A percentile compares a stretch with the other conserved stretches of the same genome.
Evolutionary conservation across 2,888 invertebrate species (phyloP).

Genomic region (Leptothorax acervorum): DNA sequence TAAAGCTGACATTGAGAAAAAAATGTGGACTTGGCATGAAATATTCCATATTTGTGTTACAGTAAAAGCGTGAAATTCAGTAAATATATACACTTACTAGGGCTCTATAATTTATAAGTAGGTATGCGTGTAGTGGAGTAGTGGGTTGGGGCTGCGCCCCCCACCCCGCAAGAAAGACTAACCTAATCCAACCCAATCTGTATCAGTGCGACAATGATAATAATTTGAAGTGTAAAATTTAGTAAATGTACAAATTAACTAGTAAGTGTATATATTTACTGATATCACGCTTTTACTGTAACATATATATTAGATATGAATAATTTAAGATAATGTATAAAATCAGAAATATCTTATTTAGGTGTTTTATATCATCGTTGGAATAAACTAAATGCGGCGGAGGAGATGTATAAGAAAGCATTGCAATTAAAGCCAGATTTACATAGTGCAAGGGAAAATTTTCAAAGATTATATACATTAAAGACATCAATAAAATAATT

Average conservation of each 20-base stretch:
- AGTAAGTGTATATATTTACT: too few species aligned
- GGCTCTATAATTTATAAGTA: too few species aligned
- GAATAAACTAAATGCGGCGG: slow-evolving; percentile 92
- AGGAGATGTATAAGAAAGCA: slow-evolving; percentile 91
- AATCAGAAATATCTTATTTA: slow-evolving; percentile 79
- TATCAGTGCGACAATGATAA: too few species aligned
- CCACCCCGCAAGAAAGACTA: too few species aligned
- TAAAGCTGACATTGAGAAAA: not conserved
- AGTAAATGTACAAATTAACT: too few species aligned
- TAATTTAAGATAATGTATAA: slow-evolving; percentile 2
- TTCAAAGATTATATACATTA: slow-evolving; percentile 86
- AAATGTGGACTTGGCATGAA: not conserved
- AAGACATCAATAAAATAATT: slow-evolving; percentile 70
- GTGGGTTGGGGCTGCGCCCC: too few species aligned
- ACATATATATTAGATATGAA: not conserved
- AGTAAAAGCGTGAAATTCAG: too few species aligned
- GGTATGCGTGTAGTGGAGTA: too few species aligned
- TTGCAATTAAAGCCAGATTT: slow-evolving; percentile 90
- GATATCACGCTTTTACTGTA: too few species aligned
- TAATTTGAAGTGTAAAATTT: too few species aligned
- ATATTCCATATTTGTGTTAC: not conserved
- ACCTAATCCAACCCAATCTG: too few species aligned
- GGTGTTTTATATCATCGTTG: slow-evolving; percentile 97
- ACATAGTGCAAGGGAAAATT: slow-evolving; percentile 90
- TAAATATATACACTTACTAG: too few species aligned